Evolutionary conservation across 1,140 invertebrate species (phyloP), one percentile per base, ranked within the genome.

Genomic region (Drosophila equinoxialis): DNA sequence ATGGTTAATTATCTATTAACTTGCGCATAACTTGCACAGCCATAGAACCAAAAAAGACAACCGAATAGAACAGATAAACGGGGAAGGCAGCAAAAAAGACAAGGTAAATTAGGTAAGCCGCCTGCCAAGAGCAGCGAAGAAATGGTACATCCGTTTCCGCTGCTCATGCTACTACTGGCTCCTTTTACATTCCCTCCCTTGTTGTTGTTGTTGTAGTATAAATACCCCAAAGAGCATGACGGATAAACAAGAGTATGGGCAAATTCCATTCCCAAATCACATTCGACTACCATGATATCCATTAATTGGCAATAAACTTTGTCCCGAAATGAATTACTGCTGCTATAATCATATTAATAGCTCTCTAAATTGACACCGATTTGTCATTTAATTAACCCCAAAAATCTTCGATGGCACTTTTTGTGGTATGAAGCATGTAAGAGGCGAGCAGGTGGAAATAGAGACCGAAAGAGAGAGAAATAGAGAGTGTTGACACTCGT

Each of bases 1-100:
- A 87, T 87, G 84, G 84, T 84, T 87, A 87, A 87, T 87, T 87
- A 87, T 87, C 83, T 87, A 87, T 87, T 87, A 87, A 87, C 83
- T 83, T 87, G 80, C 66, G 84, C 83, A 87, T 87, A 87, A 87
- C 83, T 87, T 89, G 80, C 77, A 65, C 62, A 65, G 65, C 65
- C 37, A 69, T 69, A 65, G 13, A 13, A 39, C 11, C 33, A 57
- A 62, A 70, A 70, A 68, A 58, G 30, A 30, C 30, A 30, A 6
- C 30, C 30, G 5, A 51, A 37, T 54, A 3, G 17, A 65, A 13
- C 8, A 6, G 45, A 57, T 51, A 66, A 63, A 37, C 3, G 23
- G 45, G 20, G 17, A 8, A 0, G 35, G 39, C 20, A 17, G 13
- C n/a, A 26, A 6, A 57, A 17, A 51, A 51, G 45, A 2, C 20